These are phyloP conservation scores for Lasioglossum lativentre DNA, from an alignment of 2,888 invertebrate species.

Conservation along the genomic window DNA sequence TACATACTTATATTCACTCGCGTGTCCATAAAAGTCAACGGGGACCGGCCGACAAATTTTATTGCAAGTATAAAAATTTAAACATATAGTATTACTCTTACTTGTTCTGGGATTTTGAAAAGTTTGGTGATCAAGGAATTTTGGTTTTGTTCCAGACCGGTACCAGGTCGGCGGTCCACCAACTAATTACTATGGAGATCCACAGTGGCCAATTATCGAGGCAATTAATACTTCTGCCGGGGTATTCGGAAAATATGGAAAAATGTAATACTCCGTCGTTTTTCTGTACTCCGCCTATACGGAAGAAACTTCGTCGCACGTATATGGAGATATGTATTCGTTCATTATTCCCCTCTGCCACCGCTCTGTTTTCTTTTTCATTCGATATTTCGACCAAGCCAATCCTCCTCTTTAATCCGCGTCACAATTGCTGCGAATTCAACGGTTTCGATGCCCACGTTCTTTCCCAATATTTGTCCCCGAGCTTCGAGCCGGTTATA, in stretches of 20 bases:
- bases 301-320: background rate
- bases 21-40: background rate
- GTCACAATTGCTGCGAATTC: conserved; percentile 17
- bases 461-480: conserved; percentile 14
- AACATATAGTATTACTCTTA: background rate
- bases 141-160: background rate
- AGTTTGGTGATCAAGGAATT: background rate
- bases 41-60: background rate
- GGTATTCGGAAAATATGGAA: background rate
- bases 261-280: background rate
- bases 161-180: background rate
- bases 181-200: background rate
- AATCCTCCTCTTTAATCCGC: conserved; percentile 24
- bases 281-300: background rate
- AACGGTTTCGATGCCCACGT: conserved; percentile 8
- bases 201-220: background rate
- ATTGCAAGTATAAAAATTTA: background rate
- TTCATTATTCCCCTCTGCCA: background rate
- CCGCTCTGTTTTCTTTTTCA: background rate
- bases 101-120: background rate
- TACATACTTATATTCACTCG: background rate
- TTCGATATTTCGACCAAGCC: conserved; percentile 1
- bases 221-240: background rate
- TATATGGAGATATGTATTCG: background rate
- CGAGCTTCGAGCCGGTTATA: background rate